phyloP scores from a whole-genome alignment of 2,113 vertebrate genomes.

The Rostratula benghalensis region DNA sequence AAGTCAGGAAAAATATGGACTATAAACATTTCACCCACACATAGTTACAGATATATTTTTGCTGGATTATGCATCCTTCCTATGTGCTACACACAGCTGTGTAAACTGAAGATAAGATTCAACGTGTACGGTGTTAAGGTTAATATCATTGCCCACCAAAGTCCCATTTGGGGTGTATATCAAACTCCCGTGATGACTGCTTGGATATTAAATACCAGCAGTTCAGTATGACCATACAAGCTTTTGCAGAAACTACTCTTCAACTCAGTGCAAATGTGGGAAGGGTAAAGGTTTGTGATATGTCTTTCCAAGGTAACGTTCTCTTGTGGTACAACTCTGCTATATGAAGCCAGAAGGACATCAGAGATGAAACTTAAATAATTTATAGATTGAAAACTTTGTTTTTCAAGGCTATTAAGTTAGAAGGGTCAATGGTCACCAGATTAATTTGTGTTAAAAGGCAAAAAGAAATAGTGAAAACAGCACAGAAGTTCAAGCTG shows the following conservation, averaged over 20 bases:
- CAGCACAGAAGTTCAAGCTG: not conserved
- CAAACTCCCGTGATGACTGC: not conserved
- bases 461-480: not conserved
- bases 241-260: not conserved
- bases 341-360: not conserved
- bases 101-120: not conserved
- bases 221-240: not conserved
- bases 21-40: not conserved
- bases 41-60: not conserved
- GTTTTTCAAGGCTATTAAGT: not conserved
- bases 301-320: not conserved
- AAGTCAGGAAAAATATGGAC: not conserved
- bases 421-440: not conserved
- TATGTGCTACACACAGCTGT: not conserved
- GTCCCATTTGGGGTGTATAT: not conserved
- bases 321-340: not conserved
- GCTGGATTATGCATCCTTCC: not conserved
- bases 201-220: not conserved
- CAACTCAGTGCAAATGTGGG: not conserved
- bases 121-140: not conserved
- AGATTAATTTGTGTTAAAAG: not conserved
- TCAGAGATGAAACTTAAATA: not conserved
- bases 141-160: not conserved
- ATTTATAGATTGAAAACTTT: not conserved
- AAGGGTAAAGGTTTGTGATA: not conserved